Percentiles rank a stretch among this genome's conserved stretches.
Conservation (phyloP, 2,888 invertebrate genomes). For the Eudasyphora cyanicolor region DNA sequence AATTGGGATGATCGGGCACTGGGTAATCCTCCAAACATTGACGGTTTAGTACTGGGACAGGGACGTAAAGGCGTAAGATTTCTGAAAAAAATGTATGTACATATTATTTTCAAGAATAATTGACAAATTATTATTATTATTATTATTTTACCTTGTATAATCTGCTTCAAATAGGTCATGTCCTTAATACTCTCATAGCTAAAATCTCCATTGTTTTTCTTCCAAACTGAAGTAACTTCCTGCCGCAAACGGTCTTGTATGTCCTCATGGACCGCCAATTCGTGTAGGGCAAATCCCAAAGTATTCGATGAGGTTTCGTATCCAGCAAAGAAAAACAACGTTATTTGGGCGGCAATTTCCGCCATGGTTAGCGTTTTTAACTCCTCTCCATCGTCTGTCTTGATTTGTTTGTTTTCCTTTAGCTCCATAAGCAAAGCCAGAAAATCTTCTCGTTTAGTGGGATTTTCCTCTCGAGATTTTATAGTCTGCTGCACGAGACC, state of each 20-base stretch:
- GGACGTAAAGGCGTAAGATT: conserved; percentile 82
- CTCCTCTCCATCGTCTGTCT: conserved; percentile 69
- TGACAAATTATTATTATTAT: conserved; percentile 81
- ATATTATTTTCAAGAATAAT: conserved; percentile 74
- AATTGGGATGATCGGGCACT: conserved; percentile 79
- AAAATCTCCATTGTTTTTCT: conserved; percentile 68
- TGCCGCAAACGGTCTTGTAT: conserved; percentile 79
- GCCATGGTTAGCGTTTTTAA: conserved; percentile 70
- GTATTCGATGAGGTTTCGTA: conserved; percentile 85
- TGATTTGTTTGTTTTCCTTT: conserved; percentile 75
- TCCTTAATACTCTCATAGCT: conserved; percentile 73
- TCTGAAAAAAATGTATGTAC: too few species aligned
- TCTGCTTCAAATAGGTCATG: conserved; percentile 74
- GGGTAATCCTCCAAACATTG: conserved; percentile 80
- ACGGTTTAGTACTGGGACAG: conserved; percentile 80
- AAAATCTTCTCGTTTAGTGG: conserved; percentile 82
- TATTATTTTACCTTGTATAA: conserved; percentile 77
- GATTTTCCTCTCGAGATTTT: conserved; percentile 70
- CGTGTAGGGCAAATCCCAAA: conserved; percentile 80
- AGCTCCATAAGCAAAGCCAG: conserved; percentile 82
- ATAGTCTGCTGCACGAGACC: conserved; percentile 68
- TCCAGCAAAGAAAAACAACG: conserved; percentile 80
- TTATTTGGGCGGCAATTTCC: conserved; percentile 75
- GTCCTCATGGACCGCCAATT: conserved; percentile 75
- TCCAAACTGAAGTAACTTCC: conserved; percentile 76